phyloP scores from a whole-genome alignment of 2,888 invertebrate species.

The Hypsopygia costalis region DNA sequence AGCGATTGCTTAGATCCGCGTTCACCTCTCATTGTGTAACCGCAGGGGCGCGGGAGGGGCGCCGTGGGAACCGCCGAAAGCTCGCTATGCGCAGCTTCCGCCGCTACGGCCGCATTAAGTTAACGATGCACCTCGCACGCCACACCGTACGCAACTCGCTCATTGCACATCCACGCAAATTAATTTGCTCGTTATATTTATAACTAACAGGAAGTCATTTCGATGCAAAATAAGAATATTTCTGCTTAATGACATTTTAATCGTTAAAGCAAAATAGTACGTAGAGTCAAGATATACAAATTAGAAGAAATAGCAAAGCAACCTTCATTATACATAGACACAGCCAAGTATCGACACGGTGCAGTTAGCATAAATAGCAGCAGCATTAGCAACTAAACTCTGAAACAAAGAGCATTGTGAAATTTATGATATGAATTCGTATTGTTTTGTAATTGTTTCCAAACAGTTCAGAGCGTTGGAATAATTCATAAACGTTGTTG shows the following conservation, averaged over 20 bases:
- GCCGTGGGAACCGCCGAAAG: conserved; percentile 79
- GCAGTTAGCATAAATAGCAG: conserved; percentile 9
- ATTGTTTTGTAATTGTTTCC: conserved; percentile 76
- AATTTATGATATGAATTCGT: conserved; percentile 66
- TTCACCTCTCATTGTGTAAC: conserved; percentile 80
- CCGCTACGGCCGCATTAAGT: conserved; percentile 62
- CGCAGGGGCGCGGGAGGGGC: conserved; percentile 48
- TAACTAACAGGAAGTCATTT: conserved; percentile 62
- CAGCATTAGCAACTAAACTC: conserved; percentile 33
- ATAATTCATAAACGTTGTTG: conserved; percentile 74
- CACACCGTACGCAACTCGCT: conserved; percentile 40
- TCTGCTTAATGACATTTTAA: conserved; percentile 4
- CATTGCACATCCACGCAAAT: conserved; percentile 45
- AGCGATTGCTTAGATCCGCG: conserved; percentile 81
- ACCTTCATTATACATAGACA: neutral
- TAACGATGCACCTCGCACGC: conserved; percentile 68
- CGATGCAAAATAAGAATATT: conserved; percentile 39
- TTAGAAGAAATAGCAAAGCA: conserved; percentile 10
- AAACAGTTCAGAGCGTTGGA: conserved; percentile 60
- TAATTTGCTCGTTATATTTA: conserved; percentile 62
- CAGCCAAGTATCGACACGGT: neutral
- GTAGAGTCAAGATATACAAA: neutral
- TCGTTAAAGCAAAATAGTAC: conserved; percentile 9
- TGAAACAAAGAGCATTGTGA: conserved; percentile 63
- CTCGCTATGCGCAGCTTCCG: conserved; percentile 74